These are phyloP conservation scores for Epiblema foenella DNA, from an alignment of 2,888 invertebrate genomes.

Conservation along the genomic window DNA sequence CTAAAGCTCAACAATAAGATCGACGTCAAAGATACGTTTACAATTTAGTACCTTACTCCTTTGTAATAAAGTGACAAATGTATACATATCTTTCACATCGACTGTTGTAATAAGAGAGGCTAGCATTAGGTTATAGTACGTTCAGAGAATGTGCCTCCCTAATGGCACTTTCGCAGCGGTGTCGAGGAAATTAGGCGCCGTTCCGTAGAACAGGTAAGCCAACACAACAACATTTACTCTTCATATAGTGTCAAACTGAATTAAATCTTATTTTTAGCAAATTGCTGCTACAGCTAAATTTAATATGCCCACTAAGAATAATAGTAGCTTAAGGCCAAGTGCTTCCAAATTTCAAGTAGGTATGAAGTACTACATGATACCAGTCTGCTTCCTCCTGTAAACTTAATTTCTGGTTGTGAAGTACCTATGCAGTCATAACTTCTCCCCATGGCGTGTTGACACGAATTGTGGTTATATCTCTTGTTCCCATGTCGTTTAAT, in stretches of 20 bases:
- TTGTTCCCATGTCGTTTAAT: neutral
- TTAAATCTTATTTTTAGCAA: neutral
- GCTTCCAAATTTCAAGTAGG: no score
- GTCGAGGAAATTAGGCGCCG: slow-evolving; percentile 9
- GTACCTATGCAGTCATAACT: neutral
- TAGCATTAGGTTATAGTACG: neutral
- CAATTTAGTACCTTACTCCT: neutral
- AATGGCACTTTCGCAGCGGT: slow-evolving; percentile 28
- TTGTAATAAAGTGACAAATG: neutral
- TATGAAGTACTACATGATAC: no score
- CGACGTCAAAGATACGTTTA: neutral
- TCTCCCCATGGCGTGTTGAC: neutral
- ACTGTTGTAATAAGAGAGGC: neutral
- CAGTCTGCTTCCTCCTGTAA: no score
- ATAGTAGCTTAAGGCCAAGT: no score
- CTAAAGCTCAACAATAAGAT: neutral
- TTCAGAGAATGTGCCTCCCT: slow-evolving; percentile 8
- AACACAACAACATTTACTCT: neutral
- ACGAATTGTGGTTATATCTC: neutral
- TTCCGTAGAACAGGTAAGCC: slow-evolving; percentile 2
- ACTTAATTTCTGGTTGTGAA: neutral
- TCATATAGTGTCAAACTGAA: neutral
- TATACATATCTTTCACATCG: neutral
- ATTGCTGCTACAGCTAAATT: no score
- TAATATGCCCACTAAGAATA: no score